Evolutionary conservation across 1,140 invertebrate species (phyloP).

Genomic region (Anoplophora glabripennis): DNA sequence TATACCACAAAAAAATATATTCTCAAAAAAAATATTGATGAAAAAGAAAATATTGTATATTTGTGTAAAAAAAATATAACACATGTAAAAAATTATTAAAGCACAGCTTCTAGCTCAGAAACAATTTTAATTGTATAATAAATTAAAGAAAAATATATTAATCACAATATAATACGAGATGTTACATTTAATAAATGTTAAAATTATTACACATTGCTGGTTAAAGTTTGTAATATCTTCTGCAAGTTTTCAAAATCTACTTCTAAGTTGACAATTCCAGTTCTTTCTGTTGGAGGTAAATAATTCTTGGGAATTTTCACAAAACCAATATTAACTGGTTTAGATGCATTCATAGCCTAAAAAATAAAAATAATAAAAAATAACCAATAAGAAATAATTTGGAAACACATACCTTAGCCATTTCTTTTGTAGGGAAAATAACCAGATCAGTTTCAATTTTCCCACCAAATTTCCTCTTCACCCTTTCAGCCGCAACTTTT

Average conservation of each 20-base stretch:
- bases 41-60: too few species aligned
- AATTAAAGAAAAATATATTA: too few species aligned
- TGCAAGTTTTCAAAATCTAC: constrained; percentile 45
- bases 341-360: constrained; percentile 43
- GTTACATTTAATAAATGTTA: background rate
- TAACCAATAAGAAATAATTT: constrained; percentile 1
- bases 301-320: constrained; percentile 41
- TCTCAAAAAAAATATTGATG: too few species aligned
- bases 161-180: too few species aligned
- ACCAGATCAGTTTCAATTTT: constrained; percentile 55
- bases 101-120: too few species aligned
- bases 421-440: constrained; percentile 55
- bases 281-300: constrained; percentile 30
- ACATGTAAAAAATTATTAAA: too few species aligned
- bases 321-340: constrained; percentile 42
- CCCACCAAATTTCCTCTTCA: constrained; percentile 52
- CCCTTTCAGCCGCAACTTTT: constrained; percentile 52
- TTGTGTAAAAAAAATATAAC: too few species aligned
- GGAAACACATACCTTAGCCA: constrained; percentile 44
- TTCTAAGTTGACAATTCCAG: constrained; percentile 40
- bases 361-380: constrained; percentile 24
- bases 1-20: too few species aligned
- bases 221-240: constrained; percentile 30
- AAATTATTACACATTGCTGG: constrained; percentile 13
- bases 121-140: too few species aligned